phyloP scores from a whole-genome alignment of 2,797 vertebrate species.

The Notoglanidium macrostoma region DNA sequence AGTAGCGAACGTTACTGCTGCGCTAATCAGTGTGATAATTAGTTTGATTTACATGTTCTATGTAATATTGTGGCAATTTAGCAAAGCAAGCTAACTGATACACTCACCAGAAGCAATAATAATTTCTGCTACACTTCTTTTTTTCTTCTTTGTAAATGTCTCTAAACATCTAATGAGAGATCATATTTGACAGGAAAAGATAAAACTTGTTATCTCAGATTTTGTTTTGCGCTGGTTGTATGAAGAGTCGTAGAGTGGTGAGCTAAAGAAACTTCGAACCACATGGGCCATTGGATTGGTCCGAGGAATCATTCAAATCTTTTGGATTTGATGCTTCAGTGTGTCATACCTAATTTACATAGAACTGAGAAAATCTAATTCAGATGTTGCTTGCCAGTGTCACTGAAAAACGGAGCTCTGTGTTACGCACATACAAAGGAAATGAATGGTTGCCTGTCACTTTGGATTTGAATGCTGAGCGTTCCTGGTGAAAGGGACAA shows the following conservation, averaged over 20 bases:
- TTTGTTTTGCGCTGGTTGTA: not conserved
- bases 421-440: not conserved
- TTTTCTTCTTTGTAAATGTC: not conserved
- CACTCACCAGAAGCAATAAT: not conserved
- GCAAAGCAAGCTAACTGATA: not conserved
- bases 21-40: not conserved
- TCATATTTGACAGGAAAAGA: not conserved
- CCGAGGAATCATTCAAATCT: not conserved
- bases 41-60: not conserved
- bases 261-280: not conserved
- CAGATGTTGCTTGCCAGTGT: not conserved
- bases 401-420: not conserved
- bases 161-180: not conserved
- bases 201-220: not conserved
- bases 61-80: not conserved
- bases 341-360: not conserved
- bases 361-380: not conserved
- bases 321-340: not conserved
- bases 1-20: not conserved
- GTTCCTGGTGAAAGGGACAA: not conserved
- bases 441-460: not conserved
- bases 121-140: not conserved
- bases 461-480: not conserved
- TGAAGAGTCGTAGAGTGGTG: not conserved
- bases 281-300: not conserved